These are phyloP conservation scores for Nyctalus aviator DNA, from an alignment of 2,797 vertebrate species.

Conservation along the genomic window DNA sequence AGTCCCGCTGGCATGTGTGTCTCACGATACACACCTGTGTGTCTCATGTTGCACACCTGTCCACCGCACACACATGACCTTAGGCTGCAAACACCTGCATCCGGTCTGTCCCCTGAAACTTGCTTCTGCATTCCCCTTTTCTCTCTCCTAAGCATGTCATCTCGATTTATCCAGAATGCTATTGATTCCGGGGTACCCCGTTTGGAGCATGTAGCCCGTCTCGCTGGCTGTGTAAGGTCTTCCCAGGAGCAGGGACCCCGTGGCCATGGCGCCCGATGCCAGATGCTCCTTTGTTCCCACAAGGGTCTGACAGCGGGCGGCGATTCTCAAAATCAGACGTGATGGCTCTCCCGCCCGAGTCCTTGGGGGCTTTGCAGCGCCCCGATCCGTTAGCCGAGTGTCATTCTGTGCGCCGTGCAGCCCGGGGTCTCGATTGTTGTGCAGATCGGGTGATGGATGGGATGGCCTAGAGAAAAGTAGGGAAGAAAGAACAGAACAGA, in stretches of 20 bases:
- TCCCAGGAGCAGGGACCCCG: neutral
- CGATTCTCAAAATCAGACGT: constrained; percentile 27
- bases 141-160: neutral
- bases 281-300: neutral
- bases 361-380: constrained; percentile 55
- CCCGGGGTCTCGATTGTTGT: constrained; percentile 77
- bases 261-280: neutral
- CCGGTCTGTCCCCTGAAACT: neutral
- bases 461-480: constrained; percentile 77
- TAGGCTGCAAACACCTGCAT: neutral
- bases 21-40: neutral
- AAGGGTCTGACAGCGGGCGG: neutral
- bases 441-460: constrained; percentile 83
- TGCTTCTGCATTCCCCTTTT: neutral
- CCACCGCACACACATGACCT: neutral
- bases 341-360: neutral
- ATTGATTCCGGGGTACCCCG: neutral
- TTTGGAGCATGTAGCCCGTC: neutral
- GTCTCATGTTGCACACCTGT: neutral
- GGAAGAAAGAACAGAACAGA: neutral
- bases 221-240: neutral
- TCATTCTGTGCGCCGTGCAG: constrained; percentile 47
- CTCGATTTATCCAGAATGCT: neutral
- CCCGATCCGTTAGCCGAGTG: constrained; percentile 59
- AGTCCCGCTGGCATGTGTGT: accelerated